Evolutionary conservation across 53 echinoderm and acorn worm genomes (phyloP).

Genomic region (Holothuria scabra): DNA sequence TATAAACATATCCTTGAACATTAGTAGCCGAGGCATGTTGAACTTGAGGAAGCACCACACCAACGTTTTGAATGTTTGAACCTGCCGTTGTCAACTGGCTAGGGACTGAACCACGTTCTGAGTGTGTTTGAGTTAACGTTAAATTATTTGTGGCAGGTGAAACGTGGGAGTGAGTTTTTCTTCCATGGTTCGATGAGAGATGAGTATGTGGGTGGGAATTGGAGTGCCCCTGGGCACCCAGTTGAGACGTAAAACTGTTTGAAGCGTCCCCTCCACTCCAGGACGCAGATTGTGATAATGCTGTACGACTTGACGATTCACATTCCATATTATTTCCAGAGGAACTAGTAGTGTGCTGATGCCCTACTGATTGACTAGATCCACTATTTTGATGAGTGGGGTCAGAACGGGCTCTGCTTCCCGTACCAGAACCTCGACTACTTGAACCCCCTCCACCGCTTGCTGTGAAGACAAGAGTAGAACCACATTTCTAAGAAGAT

Average conservation of each 20-base stretch:
- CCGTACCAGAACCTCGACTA: conserved; percentile 73
- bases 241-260: conserved; percentile 62
- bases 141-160: conserved; percentile 56
- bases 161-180: conserved; percentile 52
- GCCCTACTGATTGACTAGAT: conserved; percentile 73
- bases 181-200: conserved; percentile 46
- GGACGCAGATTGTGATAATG: conserved; percentile 65
- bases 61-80: conserved; percentile 59
- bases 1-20: conserved; percentile 69
- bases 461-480: background rate
- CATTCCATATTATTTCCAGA: conserved; percentile 82
- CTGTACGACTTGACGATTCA: conserved; percentile 65
- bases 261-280: conserved; percentile 61
- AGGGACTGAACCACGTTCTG: conserved; percentile 17
- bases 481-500: background rate
- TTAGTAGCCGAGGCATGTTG: conserved; percentile 61
- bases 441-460: conserved; percentile 70
- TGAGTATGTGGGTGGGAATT: conserved; percentile 73
- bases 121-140: conserved; percentile 58
- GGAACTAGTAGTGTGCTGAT: conserved; percentile 63
- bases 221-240: conserved; percentile 71
- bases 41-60: conserved; percentile 65
- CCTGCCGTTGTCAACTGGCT: conserved; percentile 45
- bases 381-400: conserved; percentile 86
- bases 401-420: conserved; percentile 91